These are phyloP conservation scores for Notechis scutatus DNA, from an alignment of 2,113 vertebrate species.

Conservation along the genomic window DNA sequence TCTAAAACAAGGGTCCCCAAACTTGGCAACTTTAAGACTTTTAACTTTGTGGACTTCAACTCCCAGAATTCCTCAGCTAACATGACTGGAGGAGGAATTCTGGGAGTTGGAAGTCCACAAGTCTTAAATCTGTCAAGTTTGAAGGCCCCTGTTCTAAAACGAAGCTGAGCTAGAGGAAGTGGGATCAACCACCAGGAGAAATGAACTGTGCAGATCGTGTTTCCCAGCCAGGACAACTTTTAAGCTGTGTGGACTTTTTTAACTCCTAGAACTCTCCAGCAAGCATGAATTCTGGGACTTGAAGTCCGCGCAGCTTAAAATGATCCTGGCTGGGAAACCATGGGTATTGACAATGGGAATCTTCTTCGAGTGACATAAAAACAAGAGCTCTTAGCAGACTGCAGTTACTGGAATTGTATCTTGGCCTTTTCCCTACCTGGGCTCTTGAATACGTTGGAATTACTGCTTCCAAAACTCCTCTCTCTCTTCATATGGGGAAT, in stretches of 20 bases:
- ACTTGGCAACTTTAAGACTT: no score
- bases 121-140: no score
- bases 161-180: no score
- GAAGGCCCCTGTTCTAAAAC: no score
- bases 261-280: neutral
- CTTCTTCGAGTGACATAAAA: neutral
- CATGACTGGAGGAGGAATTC: neutral
- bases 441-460: neutral
- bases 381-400: neutral
- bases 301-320: neutral
- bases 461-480: neutral
- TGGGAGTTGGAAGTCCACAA: neutral
- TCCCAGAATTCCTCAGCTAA: neutral
- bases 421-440: neutral
- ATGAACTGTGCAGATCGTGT: no score
- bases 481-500: neutral
- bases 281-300: neutral
- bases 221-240: no score
- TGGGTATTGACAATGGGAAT: neutral
- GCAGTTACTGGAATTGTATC: neutral
- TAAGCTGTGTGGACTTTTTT: no score
- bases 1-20: neutral
- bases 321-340: neutral
- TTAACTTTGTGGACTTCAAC: neutral
- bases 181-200: no score